Evolutionary conservation across 2,797 vertebrate species (phyloP).

Genomic region (Salarias fasciatus): DNA sequence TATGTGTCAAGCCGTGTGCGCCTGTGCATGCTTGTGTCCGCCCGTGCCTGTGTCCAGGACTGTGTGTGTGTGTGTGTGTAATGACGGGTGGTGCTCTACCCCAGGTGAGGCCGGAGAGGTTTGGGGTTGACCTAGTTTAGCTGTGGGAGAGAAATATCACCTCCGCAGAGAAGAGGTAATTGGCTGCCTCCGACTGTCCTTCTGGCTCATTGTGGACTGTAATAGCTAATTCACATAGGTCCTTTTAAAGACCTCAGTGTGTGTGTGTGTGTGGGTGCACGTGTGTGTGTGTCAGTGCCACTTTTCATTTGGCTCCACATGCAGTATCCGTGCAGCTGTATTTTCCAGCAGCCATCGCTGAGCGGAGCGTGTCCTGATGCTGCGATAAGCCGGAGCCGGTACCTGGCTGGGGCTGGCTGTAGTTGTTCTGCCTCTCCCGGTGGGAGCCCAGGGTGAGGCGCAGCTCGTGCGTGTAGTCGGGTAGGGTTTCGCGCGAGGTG

Average conservation of each 20-base stretch:
- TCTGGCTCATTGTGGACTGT: slow-evolving; percentile 77
- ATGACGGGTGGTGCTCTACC: slow-evolving; percentile 75
- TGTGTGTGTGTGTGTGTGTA: slow-evolving; percentile 57
- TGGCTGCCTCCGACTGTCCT: slow-evolving; percentile 80
- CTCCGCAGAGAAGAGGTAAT: slow-evolving; percentile 78
- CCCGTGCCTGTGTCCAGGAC: slow-evolving; percentile 16
- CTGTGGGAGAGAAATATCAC: slow-evolving; percentile 81
- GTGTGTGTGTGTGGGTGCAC: slow-evolving; percentile 16
- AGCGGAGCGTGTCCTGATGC: not conserved
- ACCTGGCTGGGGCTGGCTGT: slow-evolving; percentile 91
- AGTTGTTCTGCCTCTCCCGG: slow-evolving; percentile 88
- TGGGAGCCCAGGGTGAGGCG: slow-evolving; percentile 93
- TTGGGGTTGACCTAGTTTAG: slow-evolving; percentile 82
- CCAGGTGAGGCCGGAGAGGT: slow-evolving; percentile 77
- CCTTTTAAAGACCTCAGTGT: slow-evolving; percentile 66
- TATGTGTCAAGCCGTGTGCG: slow-evolving; percentile 35
- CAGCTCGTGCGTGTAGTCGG: slow-evolving; percentile 93
- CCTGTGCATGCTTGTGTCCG: slow-evolving; percentile 43
- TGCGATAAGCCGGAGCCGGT: slow-evolving; percentile 29
- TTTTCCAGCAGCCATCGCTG: slow-evolving; percentile 17
- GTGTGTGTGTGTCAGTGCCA: slow-evolving; percentile 4
- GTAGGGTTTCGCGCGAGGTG: slow-evolving; percentile 93
- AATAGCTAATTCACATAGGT: slow-evolving; percentile 78
- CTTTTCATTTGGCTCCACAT: slow-evolving; percentile 16
- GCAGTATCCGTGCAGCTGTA: slow-evolving; percentile 3